phyloP scores from a whole-genome alignment of 2,797 vertebrate species.

The Melanotaenia maccullochi region DNA sequence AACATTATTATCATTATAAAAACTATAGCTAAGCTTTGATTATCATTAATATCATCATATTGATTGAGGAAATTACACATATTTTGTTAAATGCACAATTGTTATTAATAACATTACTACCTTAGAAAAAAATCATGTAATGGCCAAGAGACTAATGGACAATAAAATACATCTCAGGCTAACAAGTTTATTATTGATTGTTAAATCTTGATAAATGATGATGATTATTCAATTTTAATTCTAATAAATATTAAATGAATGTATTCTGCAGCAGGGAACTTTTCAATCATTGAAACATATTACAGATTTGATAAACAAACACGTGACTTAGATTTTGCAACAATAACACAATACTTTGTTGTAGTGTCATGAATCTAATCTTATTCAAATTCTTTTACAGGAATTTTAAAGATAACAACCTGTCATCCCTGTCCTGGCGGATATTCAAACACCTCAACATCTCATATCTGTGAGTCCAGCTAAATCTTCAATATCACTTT shows the following conservation, averaged over 20 bases:
- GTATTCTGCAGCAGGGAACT: too few species aligned
- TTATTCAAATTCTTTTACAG: conserved; percentile 80
- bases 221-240: conserved; percentile 34
- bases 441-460: conserved; percentile 93
- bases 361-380: conserved; percentile 19
- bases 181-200: conserved; percentile 27
- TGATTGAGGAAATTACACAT: not conserved
- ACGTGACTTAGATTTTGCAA: conserved; percentile 8
- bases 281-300: too few species aligned
- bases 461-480: conserved; percentile 92
- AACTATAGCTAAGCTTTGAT: not conserved
- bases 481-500: conserved; percentile 26
- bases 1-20: not conserved
- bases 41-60: not conserved
- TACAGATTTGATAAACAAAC: not conserved
- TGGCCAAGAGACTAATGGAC: conserved; percentile 1
- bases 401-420: conserved; percentile 96
- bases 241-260: too few species aligned
- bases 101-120: not conserved
- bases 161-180: conserved; percentile 12
- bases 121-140: not conserved
- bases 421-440: conserved; percentile 93
- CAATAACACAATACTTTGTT: conserved; percentile 13
- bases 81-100: not conserved
- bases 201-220: conserved; percentile 13